Evolutionary conservation across 2,888 invertebrate species (phyloP).

Genomic region (Drosophila sordidapex): DNA sequence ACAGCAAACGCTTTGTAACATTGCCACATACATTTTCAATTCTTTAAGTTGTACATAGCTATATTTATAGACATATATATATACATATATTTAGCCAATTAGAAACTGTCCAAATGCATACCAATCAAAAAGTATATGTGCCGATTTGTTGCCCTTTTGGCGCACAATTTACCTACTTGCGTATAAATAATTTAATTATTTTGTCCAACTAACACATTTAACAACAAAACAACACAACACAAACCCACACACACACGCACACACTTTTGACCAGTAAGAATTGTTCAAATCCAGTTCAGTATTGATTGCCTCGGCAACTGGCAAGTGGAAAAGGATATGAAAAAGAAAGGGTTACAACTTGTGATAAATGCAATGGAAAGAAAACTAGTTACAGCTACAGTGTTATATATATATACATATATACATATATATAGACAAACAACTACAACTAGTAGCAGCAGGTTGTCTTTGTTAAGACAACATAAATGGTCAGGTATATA

Average conservation of each 20-base stretch:
- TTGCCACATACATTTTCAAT: background rate
- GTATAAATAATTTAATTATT: slow-evolving; percentile 66
- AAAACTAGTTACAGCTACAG: slow-evolving; percentile 10
- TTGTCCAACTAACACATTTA: slow-evolving; percentile 55
- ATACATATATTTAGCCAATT: slow-evolving; percentile 1
- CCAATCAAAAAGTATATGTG: slow-evolving; percentile 18
- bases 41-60: background rate
- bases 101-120: background rate
- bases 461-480: background rate
- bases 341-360: slow-evolving; percentile 44
- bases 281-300: slow-evolving; percentile 75
- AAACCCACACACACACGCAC: slow-evolving; percentile 6
- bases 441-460: background rate
- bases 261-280: slow-evolving; percentile 37
- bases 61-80: background rate
- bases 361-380: slow-evolving; percentile 29
- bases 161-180: slow-evolving; percentile 22
- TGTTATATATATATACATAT: background rate
- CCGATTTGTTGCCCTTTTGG: slow-evolving; percentile 42
- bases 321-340: slow-evolving; percentile 47
- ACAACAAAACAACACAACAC: slow-evolving; percentile 11
- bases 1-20: slow-evolving; percentile 17
- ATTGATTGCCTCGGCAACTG: slow-evolving; percentile 63
- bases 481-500: background rate
- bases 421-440: background rate